phyloP scores from a whole-genome alignment of 2,113 vertebrate species.

The Poeciliopsis occidentalis region DNA sequence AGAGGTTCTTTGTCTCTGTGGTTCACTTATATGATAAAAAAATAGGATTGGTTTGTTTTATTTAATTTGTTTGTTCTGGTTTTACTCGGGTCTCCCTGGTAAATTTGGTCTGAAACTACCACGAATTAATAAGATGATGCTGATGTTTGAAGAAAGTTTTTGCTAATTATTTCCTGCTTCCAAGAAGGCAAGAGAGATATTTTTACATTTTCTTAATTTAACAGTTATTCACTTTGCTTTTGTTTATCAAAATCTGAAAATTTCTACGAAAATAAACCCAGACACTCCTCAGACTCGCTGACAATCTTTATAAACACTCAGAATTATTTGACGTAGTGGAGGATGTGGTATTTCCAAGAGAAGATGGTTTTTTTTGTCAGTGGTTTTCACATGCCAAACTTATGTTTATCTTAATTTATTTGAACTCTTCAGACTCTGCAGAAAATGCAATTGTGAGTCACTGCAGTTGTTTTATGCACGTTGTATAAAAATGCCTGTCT shows the following conservation, averaged over 20 bases:
- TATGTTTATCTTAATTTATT: background rate
- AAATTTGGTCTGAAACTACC: no score
- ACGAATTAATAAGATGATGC: no score
- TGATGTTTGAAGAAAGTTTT: no score
- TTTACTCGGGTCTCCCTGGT: no score
- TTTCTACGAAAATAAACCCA: background rate
- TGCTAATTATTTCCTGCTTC: no score
- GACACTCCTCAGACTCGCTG: background rate
- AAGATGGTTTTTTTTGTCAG: background rate
- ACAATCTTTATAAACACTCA: no score
- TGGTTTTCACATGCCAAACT: background rate
- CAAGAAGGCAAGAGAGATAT: background rate
- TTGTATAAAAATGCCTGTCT: conserved; percentile 7
- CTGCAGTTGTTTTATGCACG: background rate
- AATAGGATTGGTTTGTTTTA: no score
- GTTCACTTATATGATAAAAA: no score
- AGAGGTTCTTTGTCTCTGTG: no score
- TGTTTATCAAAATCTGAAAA: background rate
- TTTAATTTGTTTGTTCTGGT: no score
- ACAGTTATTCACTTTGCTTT: background rate
- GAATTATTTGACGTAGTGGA: background rate
- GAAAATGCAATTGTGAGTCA: conserved; percentile 1
- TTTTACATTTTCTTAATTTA: background rate
- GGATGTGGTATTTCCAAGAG: background rate
- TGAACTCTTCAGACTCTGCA: background rate